A percentile compares a stretch with the other conserved stretches of the same genome.
Conservation (phyloP, 2,888 invertebrate species). For the Apamea crenata region DNA sequence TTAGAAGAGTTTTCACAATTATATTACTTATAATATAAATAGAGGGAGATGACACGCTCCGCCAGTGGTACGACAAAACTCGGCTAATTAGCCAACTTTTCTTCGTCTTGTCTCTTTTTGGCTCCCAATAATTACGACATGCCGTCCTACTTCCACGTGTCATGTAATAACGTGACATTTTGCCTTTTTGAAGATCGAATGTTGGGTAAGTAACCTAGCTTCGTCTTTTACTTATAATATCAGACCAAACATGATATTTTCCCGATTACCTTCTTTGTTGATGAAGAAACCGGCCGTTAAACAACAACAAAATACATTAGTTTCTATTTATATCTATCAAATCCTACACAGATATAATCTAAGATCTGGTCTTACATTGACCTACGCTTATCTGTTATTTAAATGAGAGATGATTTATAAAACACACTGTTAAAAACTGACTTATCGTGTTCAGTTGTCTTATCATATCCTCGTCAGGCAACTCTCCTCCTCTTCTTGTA, state of each 20-base stretch:
- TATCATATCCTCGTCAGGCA: neutral
- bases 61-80: too few relatives aligned
- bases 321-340: constrained; percentile 29
- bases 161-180: neutral
- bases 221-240: neutral
- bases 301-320: neutral
- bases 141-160: neutral
- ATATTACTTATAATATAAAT: too few relatives aligned
- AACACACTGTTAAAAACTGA: neutral
- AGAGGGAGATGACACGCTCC: too few relatives aligned
- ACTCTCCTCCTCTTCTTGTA: too few relatives aligned
- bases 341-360: constrained; percentile 3
- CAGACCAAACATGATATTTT: neutral
- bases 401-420: neutral
- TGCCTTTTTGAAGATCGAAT: neutral
- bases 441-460: neutral
- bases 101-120: neutral
- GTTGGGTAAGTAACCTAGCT: neutral
- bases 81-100: neutral
- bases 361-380: neutral
- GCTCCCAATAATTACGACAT: neutral
- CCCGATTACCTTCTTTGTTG: neutral
- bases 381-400: neutral
- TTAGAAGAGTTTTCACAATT: too few relatives aligned
- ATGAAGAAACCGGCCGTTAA: neutral